These are phyloP conservation scores for Acrossocheilus fasciatus DNA, from an alignment of 2,797 vertebrate species.

Conservation along the genomic window DNA sequence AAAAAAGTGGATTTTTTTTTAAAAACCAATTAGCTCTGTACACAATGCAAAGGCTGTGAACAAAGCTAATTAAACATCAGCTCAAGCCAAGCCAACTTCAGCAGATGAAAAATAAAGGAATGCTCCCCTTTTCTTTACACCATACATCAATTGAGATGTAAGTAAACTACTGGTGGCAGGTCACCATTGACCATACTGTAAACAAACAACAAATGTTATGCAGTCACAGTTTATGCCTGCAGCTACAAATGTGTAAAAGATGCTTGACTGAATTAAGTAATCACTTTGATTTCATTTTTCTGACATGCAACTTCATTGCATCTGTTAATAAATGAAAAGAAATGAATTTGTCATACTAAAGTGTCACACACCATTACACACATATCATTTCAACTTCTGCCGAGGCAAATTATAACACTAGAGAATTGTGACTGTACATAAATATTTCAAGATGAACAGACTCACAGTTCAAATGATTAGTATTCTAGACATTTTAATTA, in stretches of 20 bases:
- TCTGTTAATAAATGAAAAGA: neutral
- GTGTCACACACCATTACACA: slow-evolving; percentile 18
- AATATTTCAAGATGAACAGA: slow-evolving; percentile 13
- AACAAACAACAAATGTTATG: neutral
- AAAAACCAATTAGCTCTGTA: neutral
- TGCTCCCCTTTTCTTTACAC: neutral
- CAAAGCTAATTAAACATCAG: neutral
- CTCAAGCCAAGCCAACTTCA: neutral
- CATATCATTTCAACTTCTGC: neutral
- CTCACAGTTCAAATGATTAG: slow-evolving; percentile 20
- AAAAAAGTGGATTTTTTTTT: too few relatives aligned
- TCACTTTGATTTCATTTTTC: neutral
- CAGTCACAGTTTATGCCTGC: slow-evolving; percentile 1
- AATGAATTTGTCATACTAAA: slow-evolving; percentile 7
- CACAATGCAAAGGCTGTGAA: neutral
- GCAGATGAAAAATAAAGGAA: neutral
- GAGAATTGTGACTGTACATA: neutral
- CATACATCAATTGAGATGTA: neutral
- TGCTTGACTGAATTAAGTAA: slow-evolving; percentile 4
- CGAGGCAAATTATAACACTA: neutral
- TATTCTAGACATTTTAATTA: slow-evolving; percentile 22
- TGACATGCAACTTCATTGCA: slow-evolving; percentile 12
- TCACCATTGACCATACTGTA: slow-evolving; percentile 4
- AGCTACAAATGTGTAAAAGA: neutral
- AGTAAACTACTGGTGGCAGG: slow-evolving; percentile 7